Percentiles rank a stretch among this genome's conserved stretches.
These are phyloP conservation scores for Noctua janthe DNA, from an alignment of 2,888 invertebrate species.

Conservation along the genomic window DNA sequence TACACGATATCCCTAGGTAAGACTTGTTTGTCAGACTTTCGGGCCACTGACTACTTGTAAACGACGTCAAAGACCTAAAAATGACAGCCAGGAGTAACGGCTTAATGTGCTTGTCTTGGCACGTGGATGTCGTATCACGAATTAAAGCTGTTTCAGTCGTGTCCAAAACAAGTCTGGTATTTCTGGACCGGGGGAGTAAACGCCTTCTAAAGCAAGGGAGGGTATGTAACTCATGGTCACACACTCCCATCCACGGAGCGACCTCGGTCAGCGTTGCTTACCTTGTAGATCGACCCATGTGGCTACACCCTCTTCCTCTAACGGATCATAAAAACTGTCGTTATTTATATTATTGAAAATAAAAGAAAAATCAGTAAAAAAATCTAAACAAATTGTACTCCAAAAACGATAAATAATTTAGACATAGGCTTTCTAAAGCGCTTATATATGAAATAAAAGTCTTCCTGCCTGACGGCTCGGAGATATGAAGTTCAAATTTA, in stretches of 20 bases:
- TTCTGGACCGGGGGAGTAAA: too few relatives aligned
- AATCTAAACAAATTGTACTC: neutral
- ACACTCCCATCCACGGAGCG: neutral
- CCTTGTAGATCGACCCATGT: neutral
- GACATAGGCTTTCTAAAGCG: slow-evolving; percentile 37
- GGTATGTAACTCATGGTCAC: neutral
- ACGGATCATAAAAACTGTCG: neutral
- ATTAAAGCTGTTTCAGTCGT: too few relatives aligned
- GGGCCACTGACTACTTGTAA: neutral
- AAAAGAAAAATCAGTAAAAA: neutral
- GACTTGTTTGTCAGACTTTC: neutral
- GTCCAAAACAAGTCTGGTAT: too few relatives aligned
- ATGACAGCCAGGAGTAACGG: neutral
- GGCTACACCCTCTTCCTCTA: neutral
- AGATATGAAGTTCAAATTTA: slow-evolving; percentile 58
- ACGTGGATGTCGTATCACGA: too few relatives aligned
- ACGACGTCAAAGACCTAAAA: neutral
- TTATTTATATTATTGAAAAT: neutral
- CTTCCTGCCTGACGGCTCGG: slow-evolving; percentile 44
- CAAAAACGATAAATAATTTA: neutral
- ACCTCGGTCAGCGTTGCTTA: neutral
- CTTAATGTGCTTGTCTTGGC: neutral
- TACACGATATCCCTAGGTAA: neutral
- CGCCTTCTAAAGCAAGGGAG: neutral
- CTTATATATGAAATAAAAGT: slow-evolving; percentile 40